phyloP scores from a whole-genome alignment of 2,888 invertebrate genomes.

The Zaprionus bogoriensis region DNA sequence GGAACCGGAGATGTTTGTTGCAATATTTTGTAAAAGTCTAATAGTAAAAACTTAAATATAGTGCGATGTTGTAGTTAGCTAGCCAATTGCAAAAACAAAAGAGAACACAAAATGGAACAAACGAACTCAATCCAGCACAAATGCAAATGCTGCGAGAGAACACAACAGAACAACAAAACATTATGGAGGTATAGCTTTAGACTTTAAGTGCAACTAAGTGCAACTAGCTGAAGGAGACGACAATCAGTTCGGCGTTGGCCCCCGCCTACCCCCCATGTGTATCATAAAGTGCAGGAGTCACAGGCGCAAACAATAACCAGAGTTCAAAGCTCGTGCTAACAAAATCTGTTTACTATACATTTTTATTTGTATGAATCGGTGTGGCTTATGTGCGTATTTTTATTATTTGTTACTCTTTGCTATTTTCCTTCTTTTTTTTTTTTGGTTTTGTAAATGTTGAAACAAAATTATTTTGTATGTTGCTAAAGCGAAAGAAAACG shows the following conservation, averaged over 20 bases:
- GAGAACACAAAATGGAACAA: slow-evolving; percentile 9
- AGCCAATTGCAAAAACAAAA: slow-evolving; percentile 54
- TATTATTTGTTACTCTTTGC: slow-evolving; percentile 2
- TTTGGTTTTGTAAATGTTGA: slow-evolving; percentile 54
- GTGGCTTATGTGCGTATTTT: slow-evolving; percentile 57
- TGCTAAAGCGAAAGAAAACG: slow-evolving; percentile 5
- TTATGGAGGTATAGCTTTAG: slow-evolving; percentile 54
- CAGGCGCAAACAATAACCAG: slow-evolving; percentile 1
- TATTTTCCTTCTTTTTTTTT: slow-evolving; percentile 32
- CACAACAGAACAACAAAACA: slow-evolving; percentile 22
- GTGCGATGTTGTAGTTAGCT: slow-evolving; percentile 69
- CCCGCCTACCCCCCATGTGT: slow-evolving; percentile 16
- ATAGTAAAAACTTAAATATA: slow-evolving; percentile 60
- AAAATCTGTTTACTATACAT: slow-evolving; percentile 9
- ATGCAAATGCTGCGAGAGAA: slow-evolving; percentile 28
- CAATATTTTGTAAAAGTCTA: slow-evolving; percentile 72
- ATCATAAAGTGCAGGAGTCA: background rate
- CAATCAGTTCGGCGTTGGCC: slow-evolving; percentile 62
- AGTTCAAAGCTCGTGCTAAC: slow-evolving; percentile 4
- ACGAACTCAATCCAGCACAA: slow-evolving; percentile 37
- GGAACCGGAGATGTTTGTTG: slow-evolving; percentile 65
- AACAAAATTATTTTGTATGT: slow-evolving; percentile 30
- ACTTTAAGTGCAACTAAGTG: slow-evolving; percentile 48
- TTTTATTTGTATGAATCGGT: slow-evolving; percentile 44
- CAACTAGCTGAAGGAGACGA: slow-evolving; percentile 52